phyloP scores from a whole-genome alignment of 2,113 vertebrate genomes.

The Cygnus atratus region DNA sequence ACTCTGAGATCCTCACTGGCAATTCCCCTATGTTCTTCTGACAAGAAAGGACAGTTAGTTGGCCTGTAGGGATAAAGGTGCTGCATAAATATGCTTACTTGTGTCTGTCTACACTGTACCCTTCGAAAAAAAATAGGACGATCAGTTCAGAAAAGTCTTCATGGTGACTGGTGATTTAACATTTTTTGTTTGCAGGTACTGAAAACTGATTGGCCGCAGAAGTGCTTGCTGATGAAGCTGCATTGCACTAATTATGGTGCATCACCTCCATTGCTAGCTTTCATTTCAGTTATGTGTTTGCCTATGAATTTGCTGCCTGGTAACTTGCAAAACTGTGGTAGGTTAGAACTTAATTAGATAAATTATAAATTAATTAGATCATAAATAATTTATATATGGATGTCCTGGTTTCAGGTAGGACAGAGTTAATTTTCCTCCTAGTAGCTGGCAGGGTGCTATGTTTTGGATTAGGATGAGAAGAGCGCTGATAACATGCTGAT shows the following conservation, averaged over 20 bases:
- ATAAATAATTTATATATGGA: neutral
- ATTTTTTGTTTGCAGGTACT: neutral
- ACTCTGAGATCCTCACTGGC: neutral
- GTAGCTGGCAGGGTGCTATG: too few relatives aligned
- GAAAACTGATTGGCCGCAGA: neutral
- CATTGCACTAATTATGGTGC: too few relatives aligned
- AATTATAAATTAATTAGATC: neutral
- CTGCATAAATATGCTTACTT: neutral
- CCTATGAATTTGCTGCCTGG: neutral
- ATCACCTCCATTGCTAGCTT: neutral
- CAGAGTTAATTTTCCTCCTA: too few relatives aligned
- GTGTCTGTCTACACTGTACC: neutral
- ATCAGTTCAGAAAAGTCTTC: neutral
- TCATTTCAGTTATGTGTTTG: neutral
- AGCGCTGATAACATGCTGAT: too few relatives aligned
- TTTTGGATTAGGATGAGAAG: too few relatives aligned
- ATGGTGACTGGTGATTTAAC: neutral
- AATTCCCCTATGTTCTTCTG: accelerated
- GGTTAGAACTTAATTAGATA: neutral
- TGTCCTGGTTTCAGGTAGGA: too few relatives aligned
- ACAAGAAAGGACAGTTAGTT: neutral
- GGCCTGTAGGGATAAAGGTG: neutral
- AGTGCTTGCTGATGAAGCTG: neutral
- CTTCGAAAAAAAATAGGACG: neutral
- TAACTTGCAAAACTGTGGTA: neutral